Percentiles rank a stretch among this genome's conserved stretches.
Conservation (phyloP, 2,888 invertebrate genomes). For the Lasioglossum pauxillum region DNA sequence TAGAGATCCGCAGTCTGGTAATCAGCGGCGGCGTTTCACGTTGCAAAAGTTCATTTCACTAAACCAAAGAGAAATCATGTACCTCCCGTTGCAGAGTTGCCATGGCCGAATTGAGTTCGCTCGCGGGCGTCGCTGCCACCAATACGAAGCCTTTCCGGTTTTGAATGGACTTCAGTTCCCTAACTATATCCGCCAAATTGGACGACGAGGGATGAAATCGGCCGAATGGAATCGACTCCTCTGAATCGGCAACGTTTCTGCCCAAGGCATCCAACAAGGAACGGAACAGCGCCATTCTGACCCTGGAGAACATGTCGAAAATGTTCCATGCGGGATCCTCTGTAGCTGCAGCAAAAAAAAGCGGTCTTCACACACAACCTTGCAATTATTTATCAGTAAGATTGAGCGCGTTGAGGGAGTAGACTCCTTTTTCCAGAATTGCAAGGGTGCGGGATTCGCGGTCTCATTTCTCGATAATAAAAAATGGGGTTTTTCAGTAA, state of each 20-base stretch:
- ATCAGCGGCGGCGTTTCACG: not conserved
- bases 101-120: conserved; percentile 60
- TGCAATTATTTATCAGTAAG: too few relatives aligned
- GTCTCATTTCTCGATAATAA: too few relatives aligned
- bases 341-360: not conserved
- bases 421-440: too few relatives aligned
- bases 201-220: conserved; percentile 45
- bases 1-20: not conserved
- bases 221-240: conserved; percentile 49
- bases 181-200: conserved; percentile 62
- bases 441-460: too few relatives aligned
- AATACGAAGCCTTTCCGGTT: conserved; percentile 74
- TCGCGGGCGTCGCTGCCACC: conserved; percentile 59
- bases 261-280: conserved; percentile 72
- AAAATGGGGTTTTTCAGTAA: too few relatives aligned
- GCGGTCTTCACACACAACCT: too few relatives aligned
- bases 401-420: too few relatives aligned
- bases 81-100: conserved; percentile 71
- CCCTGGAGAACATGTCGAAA: conserved; percentile 73
- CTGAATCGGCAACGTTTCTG: conserved; percentile 30
- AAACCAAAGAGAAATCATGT: conserved; percentile 15
- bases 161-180: conserved; percentile 64
- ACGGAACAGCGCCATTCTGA: conserved; percentile 72
- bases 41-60: not conserved
- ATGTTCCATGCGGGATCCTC: conserved; percentile 66